These are phyloP conservation scores for Laticauda colubrina DNA, from an alignment of 2,113 vertebrate genomes.

Conservation along the genomic window DNA sequence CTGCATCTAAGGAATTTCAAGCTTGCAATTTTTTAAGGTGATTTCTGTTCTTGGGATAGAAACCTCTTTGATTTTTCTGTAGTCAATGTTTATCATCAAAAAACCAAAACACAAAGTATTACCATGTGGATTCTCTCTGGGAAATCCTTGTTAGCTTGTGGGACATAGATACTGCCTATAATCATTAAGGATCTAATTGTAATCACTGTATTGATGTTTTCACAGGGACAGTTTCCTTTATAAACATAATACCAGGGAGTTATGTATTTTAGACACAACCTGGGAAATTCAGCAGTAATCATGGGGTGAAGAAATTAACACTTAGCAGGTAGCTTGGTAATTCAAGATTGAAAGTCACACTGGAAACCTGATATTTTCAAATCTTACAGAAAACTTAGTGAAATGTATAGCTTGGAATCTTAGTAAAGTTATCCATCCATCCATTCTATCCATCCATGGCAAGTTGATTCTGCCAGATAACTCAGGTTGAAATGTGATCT, in stretches of 20 bases:
- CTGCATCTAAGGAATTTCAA: not conserved
- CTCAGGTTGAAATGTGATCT: not conserved
- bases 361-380: not conserved
- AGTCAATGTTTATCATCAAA: not conserved
- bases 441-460: not conserved
- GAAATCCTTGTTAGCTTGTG: not conserved
- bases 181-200: slow-evolving; percentile 1
- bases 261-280: not conserved
- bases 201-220: not conserved
- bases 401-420: not conserved
- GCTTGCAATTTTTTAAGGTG: not conserved
- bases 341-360: not conserved
- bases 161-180: not conserved
- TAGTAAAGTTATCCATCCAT: not conserved
- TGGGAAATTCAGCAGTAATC: slow-evolving; percentile 4
- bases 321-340: not conserved
- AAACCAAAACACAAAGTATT: not conserved
- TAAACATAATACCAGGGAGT: not conserved
- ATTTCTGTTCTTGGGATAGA: not conserved
- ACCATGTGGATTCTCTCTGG: not conserved
- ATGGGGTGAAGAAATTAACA: slow-evolving; percentile 3
- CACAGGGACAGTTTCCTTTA: not conserved
- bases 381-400: not conserved
- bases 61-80: not conserved
- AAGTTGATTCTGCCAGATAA: not conserved